These are phyloP conservation scores for Mythimna loreyi DNA, from an alignment of 2,888 invertebrate genomes.

Conservation along the genomic window DNA sequence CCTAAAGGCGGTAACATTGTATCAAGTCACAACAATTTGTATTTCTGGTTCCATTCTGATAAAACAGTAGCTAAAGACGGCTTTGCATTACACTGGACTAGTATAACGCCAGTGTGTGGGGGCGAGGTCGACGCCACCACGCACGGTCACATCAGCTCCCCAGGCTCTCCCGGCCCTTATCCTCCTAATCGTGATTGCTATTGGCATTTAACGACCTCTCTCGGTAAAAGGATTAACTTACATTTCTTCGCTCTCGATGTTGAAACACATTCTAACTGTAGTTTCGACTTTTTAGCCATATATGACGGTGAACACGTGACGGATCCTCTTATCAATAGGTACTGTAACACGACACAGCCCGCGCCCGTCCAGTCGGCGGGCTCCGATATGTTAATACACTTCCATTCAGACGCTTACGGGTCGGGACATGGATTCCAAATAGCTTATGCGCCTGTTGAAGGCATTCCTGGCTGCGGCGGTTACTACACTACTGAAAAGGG, in stretches of 20 bases:
- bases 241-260: constrained; percentile 95
- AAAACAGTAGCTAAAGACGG: constrained; percentile 92
- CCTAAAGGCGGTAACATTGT: constrained; percentile 94
- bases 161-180: constrained; percentile 97
- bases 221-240: constrained; percentile 95
- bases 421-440: constrained; percentile 96
- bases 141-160: constrained; percentile 95
- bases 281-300: constrained; percentile 94
- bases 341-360: constrained; percentile 94
- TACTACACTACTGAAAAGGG: constrained; percentile 92
- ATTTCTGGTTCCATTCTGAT: constrained; percentile 96
- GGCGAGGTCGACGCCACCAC: constrained; percentile 90
- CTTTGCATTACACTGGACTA: constrained; percentile 95
- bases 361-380: constrained; percentile 93
- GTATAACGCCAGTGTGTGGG: constrained; percentile 94
- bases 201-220: constrained; percentile 93
- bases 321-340: constrained; percentile 91
- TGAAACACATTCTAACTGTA: constrained; percentile 94
- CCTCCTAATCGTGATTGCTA: constrained; percentile 96
- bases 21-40: constrained; percentile 94
- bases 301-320: constrained; percentile 88
- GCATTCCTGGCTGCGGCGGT: constrained; percentile 96
- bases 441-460: constrained; percentile 93
- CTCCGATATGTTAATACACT: constrained; percentile 92
- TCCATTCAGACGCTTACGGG: constrained; percentile 94